Evolutionary conservation across 2,113 vertebrate species (phyloP).

Genomic region (Anas platyrhynchos): DNA sequence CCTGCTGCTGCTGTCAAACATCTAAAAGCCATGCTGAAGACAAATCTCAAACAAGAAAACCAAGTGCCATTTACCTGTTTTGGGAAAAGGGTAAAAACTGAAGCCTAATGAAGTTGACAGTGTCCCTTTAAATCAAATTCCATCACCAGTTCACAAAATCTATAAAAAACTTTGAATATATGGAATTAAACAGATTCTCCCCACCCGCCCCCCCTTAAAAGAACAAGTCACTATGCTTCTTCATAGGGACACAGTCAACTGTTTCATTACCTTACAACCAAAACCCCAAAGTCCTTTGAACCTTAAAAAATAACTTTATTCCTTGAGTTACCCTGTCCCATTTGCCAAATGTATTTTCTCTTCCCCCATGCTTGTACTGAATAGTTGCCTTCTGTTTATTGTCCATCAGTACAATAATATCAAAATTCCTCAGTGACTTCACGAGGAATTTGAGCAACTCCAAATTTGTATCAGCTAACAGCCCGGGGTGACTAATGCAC

Average conservation of each 20-base stretch:
- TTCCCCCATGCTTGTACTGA: not conserved
- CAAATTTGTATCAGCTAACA: not conserved
- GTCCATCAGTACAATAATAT: slow-evolving; percentile 3
- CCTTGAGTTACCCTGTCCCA: not conserved
- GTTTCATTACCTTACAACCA: not conserved
- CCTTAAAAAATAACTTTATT: not conserved
- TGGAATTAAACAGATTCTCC: slow-evolving; percentile 13
- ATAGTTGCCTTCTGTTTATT: slow-evolving; percentile 39
- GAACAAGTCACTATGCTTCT: not conserved
- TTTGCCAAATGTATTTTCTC: not conserved
- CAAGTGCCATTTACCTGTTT: slow-evolving; percentile 52
- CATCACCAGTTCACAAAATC: slow-evolving; percentile 52
- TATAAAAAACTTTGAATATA: slow-evolving; percentile 21
- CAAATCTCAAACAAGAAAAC: slow-evolving; percentile 30
- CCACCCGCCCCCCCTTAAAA: not conserved
- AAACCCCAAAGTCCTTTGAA: not conserved
- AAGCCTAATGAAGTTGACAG: slow-evolving; percentile 41
- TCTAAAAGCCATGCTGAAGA: slow-evolving; percentile 47
- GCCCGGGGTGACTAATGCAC: not conserved
- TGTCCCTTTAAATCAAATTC: slow-evolving; percentile 57
- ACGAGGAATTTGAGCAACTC: not conserved
- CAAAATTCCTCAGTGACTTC: slow-evolving; percentile 30
- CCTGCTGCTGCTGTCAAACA: not conserved
- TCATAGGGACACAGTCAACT: slow-evolving; percentile 43
- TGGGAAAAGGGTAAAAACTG: slow-evolving; percentile 50